Base-by-base conservation (phyloP, 1,140 invertebrate genomes). In the Stegodyphus mimosarum region DNA sequence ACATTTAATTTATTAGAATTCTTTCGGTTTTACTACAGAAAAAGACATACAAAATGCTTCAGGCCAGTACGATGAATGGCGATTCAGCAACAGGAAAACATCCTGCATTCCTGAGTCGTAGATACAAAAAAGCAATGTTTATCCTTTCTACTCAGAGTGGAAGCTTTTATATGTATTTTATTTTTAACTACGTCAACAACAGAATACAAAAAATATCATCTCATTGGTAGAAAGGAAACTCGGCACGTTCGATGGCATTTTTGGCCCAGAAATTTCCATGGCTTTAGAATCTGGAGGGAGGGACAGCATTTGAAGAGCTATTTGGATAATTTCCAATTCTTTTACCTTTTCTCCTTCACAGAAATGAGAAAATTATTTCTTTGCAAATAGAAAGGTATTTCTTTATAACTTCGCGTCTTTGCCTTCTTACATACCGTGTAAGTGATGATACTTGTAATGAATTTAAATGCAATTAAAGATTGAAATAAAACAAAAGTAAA, bases 281-380 rank as follows among this genome's bases (percentile, higher is more conserved):
- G 13, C 67, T 53, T 63, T 72, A 18, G 53, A 67, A 64, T 67
- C 71, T 48, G 49, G 33, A 81, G 48, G 33, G 33, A 33, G 33
- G 33, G n/a, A 81, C 13, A 60, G 51, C 17, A 72, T 72, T 81
- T 67, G 70, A 48, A 55, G 50, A 51, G 10, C 60, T 72, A 63
- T 81, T 63, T 81, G 78, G 78, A 81, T 81, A 81, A 81, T 81
- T 81, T 81, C 78, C 78, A 81, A 81, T 63, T 52, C 69, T 72
- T 60, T 71, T 81, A 63, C 69, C 53, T 49, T 49, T 71, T 72
- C 63, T 53, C 66, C 64, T n/a, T 72, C 11, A 17, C 33, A 72
- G 69, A 81, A 72, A 33, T 72, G 72, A 33, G 33, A 33, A 33
- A 33, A 33, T 33, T 33, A 33, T 33, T 33, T 33, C 33, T 33